Base-by-base conservation (phyloP, 35 echinoderm and acorn worm species). In the Eucidaris tribuloides region DNA sequence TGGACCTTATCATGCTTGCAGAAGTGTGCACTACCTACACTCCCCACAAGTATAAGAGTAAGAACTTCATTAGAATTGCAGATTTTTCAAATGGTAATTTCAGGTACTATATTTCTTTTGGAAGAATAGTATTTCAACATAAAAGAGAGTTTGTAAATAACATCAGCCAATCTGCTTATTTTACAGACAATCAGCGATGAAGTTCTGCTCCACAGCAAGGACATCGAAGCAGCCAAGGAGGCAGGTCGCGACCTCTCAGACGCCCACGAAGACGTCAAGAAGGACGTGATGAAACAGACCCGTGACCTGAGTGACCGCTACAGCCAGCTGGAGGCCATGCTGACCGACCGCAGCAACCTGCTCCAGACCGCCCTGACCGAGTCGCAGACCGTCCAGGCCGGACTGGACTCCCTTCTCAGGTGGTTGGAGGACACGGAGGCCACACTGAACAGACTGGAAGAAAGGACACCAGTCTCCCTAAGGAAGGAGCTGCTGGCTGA, bases 331-430 rank as follows among this genome's bases (percentile, higher is more conserved):
- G 90, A 98, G 65, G 87, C 79, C 43, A 89, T 93, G 95, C 58
- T 98, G 25, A 79, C 91, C 5, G 95, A 98, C 31, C 81, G 90
- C 44, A 90, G 58, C 68, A 98, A 93, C 66, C 39, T 86, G 19
- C 78, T 93, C 7, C 95, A 98, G 82, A 90, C 95, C 40, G 95
- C 89, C 42, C 78, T 99, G 77, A 80, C 96, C 13, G 86, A 93
- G 71, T 90, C 87, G 33, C 91, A 97, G 30, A 80, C 70, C 54
- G 60, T 99, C 15, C 96, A 99, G 39, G 84, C 84, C n/a, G 91
- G 91, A 17, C 61, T 93, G 30, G 87, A 90, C 50, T 79, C 62
- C 5, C 90, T 93, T 38, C 87, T 93, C 25, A 65, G 65, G 77
- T 93, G 91, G 96, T 58, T 99, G 65, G 81, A 85, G 55, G 87